These are phyloP conservation scores for Tenebrosternarchus preto DNA, from an alignment of 2,113 vertebrate species.

Conservation along the genomic window DNA sequence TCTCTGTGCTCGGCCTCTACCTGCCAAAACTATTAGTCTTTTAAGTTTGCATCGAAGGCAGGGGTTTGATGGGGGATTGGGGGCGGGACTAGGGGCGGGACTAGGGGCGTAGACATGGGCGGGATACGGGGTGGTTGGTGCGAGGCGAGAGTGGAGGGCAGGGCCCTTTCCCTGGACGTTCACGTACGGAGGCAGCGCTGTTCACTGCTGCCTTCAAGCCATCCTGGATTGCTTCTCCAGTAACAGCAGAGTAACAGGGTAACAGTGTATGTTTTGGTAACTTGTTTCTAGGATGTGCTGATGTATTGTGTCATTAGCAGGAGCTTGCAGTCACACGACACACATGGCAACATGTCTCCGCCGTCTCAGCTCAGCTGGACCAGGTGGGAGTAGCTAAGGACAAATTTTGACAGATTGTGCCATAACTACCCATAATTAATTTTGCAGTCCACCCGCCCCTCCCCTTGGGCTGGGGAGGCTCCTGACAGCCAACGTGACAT, in stretches of 20 bases:
- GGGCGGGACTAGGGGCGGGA: too few species aligned
- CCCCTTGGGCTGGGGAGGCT: slow-evolving; percentile 34
- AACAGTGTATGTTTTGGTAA: not conserved
- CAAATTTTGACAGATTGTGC: slow-evolving; percentile 52
- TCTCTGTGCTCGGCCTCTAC: slow-evolving; percentile 29
- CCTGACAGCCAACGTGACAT: slow-evolving; percentile 44
- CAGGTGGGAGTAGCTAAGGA: slow-evolving; percentile 44
- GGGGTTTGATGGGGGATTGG: slow-evolving; percentile 16
- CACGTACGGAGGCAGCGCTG: not conserved
- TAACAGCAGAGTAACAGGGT: not conserved
- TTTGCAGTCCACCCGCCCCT: slow-evolving; percentile 26
- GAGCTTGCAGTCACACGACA: not conserved
- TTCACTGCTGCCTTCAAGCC: not conserved
- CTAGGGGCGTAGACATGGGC: not conserved
- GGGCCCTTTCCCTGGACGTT: not conserved
- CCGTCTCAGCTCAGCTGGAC: slow-evolving; percentile 9
- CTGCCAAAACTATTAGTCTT: slow-evolving; percentile 42
- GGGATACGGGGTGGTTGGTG: too few species aligned
- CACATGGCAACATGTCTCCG: slow-evolving; percentile 18
- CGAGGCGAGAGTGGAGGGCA: slow-evolving; percentile 6
- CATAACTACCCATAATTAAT: slow-evolving; percentile 56
- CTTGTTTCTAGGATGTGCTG: not conserved
- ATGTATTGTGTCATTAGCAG: slow-evolving; percentile 23
- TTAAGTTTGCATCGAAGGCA: slow-evolving; percentile 14
- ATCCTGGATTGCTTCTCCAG: not conserved